A percentile compares a stretch with the other conserved stretches of the same genome.
Evolutionary conservation across 2,888 invertebrate species (phyloP).

Genomic region (Drosophila peninsularis): DNA sequence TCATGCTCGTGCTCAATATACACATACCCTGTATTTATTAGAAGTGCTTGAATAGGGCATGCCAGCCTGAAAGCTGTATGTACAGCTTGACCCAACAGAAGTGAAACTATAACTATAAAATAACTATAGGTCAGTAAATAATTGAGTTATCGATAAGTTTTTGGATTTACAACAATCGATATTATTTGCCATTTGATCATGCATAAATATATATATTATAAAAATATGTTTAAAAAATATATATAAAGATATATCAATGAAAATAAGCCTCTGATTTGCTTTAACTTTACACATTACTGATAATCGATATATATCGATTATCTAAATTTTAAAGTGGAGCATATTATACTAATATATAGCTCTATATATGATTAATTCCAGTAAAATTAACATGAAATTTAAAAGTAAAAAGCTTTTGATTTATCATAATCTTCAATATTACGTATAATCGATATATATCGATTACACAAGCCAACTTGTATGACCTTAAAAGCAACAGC

Average conservation of each 20-base stretch:
- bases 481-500: not conserved
- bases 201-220: not conserved
- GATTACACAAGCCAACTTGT: not conserved
- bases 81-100: not conserved
- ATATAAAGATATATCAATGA: not conserved
- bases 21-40: constrained; percentile 11
- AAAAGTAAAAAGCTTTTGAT: not conserved
- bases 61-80: not conserved
- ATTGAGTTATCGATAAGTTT: too few species aligned
- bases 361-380: too few species aligned
- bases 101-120: too few species aligned
- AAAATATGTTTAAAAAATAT: too few species aligned
- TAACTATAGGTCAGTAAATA: not conserved
- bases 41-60: not conserved
- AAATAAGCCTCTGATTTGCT: not conserved
- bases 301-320: constrained; percentile 6
- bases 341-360: too few species aligned
- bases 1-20: constrained; percentile 17
- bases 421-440: too few species aligned
- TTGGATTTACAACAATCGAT: too few species aligned
- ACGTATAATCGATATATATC: constrained; percentile 1
- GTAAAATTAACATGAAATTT: not conserved
- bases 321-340: not conserved
- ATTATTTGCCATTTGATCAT: not conserved
- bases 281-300: not conserved